phyloP scores from a whole-genome alignment of 2,113 vertebrate species.

The Eleginops maclovinus region DNA sequence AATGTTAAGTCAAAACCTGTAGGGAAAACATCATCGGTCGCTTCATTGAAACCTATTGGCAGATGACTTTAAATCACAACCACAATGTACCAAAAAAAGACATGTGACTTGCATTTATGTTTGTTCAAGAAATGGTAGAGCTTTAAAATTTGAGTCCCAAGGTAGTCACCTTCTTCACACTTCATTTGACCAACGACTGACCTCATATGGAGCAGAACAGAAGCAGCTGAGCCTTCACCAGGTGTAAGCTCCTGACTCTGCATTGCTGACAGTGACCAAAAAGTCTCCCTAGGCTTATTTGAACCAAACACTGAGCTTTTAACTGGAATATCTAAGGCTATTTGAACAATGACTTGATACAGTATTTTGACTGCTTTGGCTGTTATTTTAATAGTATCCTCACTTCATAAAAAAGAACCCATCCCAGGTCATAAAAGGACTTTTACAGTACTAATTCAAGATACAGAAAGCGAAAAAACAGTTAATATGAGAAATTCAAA shows the following conservation, averaged over 20 bases:
- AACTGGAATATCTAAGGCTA: neutral
- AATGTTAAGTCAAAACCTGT: neutral
- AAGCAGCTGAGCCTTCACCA: constrained; percentile 54
- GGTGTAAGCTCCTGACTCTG: constrained; percentile 24
- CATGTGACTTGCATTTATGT: neutral
- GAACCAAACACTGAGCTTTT: constrained; percentile 17
- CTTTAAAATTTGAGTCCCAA: constrained; percentile 16
- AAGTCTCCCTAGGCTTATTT: constrained; percentile 13
- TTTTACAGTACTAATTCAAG: neutral
- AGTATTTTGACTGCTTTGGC: neutral
- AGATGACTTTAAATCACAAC: neutral
- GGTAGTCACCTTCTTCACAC: constrained; percentile 32
- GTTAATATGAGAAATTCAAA: neutral
- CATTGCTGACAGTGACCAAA: constrained; percentile 29
- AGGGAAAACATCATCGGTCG: neutral
- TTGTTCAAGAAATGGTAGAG: constrained; percentile 22
- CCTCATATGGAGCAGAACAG: constrained; percentile 12
- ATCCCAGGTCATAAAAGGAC: neutral
- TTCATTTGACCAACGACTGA: constrained; percentile 29
- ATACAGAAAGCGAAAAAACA: neutral
- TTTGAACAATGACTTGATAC: too few relatives aligned
- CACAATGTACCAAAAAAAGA: constrained; percentile 6
- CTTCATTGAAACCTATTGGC: accelerated
- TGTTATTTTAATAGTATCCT: neutral
- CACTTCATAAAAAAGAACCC: neutral